Base-by-base conservation (phyloP, 2,888 invertebrate genomes). In the Sialis fuliginosa region DNA sequence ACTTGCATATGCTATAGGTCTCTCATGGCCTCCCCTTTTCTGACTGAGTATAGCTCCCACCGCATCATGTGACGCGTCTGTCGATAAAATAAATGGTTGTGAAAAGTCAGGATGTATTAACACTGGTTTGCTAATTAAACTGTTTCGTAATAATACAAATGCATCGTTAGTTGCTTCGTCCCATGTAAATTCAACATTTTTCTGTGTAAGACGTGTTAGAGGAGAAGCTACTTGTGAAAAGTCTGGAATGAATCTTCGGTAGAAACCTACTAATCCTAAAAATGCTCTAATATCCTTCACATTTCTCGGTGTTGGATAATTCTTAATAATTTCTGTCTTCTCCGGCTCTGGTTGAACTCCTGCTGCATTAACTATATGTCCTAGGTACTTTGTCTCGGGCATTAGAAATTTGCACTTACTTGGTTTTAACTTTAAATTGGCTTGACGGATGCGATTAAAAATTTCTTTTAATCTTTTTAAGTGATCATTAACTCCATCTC, bases 401-500 rank as follows among this genome's bases (percentile, higher is more conserved):
- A 4, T 33, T 33, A 33, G 10, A 6, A 33, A 31, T 33, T 31
- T 10, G 12, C 4, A 35, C 30, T 35, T 45, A 9, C 37, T n/a
- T 6, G 7, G 37, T 45, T 45, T 7, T 5, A 12, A 12, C 22
- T 45, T 45, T 8, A 37, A 45, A 35, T 45, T 9, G 10, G 10
- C 12, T 45, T 45, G 13, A 39, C 13, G 8, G 6, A 56, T 33
- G 49, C 50, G 50, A 8, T 51, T 3, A 13, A 56, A 55, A 0
- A 56, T 54, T 12, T 6, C 12, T 40, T 53, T 49, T 3, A 56
- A 22, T 34, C 56, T 54, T 6, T 48, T 33, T 5, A 55, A 51
- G 41, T 55, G 55, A 44, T 56, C 56, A 31, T 57, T 54, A 1
- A 55, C 9, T 39, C 41, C 48, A 0, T 52, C 52, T 1, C 53